phyloP scores from a whole-genome alignment of 2,113 vertebrate species.

The Trichechus manatus region DNA sequence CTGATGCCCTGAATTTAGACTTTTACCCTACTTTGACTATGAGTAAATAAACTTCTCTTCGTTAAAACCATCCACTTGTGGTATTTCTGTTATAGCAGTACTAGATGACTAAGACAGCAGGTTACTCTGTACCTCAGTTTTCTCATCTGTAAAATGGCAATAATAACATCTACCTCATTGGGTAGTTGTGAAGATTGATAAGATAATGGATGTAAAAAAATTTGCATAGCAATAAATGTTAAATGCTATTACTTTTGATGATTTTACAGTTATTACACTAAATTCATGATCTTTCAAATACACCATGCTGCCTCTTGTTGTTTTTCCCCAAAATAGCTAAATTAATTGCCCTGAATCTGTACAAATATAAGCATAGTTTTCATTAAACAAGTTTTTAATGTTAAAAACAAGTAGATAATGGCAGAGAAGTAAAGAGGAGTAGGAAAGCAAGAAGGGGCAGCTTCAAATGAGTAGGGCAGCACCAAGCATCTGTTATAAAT shows the following conservation, averaged over 20 bases:
- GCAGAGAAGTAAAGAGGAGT: background rate
- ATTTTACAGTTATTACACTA: background rate
- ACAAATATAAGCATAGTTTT: background rate
- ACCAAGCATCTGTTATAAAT: background rate
- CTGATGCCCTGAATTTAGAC: too few relatives aligned
- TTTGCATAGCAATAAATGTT: background rate
- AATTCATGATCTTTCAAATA: conserved; percentile 38
- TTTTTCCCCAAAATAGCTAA: background rate
- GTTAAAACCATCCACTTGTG: too few relatives aligned
- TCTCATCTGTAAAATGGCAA: background rate
- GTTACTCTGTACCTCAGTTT: background rate
- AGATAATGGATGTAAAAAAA: background rate
- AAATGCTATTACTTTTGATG: background rate
- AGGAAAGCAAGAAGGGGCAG: background rate
- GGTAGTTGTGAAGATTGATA: background rate
- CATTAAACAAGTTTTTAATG: background rate
- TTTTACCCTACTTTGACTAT: too few relatives aligned
- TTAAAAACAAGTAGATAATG: conserved; percentile 2
- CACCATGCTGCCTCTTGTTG: background rate
- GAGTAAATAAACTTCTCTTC: too few relatives aligned
- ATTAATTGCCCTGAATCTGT: background rate
- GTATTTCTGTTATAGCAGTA: too few relatives aligned
- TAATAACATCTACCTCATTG: background rate
- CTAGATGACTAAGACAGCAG: too few relatives aligned
- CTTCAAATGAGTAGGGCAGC: background rate